Evolutionary conservation across 53 echinoderm and acorn worm genomes (phyloP).

Genomic region (Glandiceps talaboti): DNA sequence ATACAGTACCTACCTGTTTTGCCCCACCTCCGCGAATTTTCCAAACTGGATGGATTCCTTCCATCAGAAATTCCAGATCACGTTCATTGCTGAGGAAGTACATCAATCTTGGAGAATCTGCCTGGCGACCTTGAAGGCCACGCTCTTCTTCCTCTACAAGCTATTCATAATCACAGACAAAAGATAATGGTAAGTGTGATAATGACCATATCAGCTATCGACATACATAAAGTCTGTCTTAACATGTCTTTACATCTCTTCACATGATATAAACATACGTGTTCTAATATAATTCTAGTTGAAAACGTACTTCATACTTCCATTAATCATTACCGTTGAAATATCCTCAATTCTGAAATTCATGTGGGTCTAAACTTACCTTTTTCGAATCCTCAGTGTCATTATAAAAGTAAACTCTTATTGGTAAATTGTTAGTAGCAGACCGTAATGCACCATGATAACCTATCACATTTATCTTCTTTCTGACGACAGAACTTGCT

Average conservation of each 20-base stretch:
- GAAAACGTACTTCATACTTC: too few relatives aligned
- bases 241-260: too few relatives aligned
- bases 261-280: too few relatives aligned
- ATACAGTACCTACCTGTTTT: neutral
- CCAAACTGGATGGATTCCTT: neutral
- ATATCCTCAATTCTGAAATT: too few relatives aligned
- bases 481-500: neutral
- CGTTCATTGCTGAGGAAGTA: neutral
- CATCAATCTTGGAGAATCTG: neutral
- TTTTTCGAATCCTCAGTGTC: neutral
- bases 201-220: too few relatives aligned
- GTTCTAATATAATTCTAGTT: too few relatives aligned
- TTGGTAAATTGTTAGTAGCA: neutral
- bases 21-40: neutral
- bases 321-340: too few relatives aligned
- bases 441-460: neutral
- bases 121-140: neutral
- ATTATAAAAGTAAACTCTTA: neutral
- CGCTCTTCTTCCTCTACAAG: neutral
- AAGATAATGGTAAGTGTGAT: too few relatives aligned
- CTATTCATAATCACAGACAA: too few relatives aligned
- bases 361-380: neutral
- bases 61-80: neutral
- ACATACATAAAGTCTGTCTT: too few relatives aligned
- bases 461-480: neutral